These are phyloP conservation scores for Zophobas atratus DNA, from an alignment of 1,140 invertebrate genomes.

Conservation along the genomic window DNA sequence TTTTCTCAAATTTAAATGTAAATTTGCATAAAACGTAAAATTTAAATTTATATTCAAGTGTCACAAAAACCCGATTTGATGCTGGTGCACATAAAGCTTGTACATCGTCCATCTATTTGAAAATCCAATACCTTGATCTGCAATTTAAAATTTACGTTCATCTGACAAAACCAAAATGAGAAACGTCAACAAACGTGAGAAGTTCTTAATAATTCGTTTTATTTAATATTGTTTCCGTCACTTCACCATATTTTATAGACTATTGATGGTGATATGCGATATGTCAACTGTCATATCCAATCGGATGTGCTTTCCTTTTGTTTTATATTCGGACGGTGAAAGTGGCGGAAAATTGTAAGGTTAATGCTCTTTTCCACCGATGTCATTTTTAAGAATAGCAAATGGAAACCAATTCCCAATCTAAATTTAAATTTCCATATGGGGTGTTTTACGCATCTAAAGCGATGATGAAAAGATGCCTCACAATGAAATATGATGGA, in stretches of 20 bases:
- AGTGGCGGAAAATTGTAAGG: neutral
- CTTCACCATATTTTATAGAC: constrained; percentile 3
- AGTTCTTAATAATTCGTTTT: constrained; percentile 15
- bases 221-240: constrained; percentile 36
- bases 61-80: too few species aligned
- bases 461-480: neutral
- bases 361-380: neutral
- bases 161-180: constrained; percentile 27
- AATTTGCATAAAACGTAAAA: too few species aligned
- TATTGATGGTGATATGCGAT: neutral
- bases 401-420: constrained; percentile 18
- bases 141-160: constrained; percentile 13
- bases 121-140: constrained; percentile 4
- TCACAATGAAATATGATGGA: constrained; percentile 20
- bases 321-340: neutral
- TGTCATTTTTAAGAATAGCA: constrained; percentile 3
- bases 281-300: constrained; percentile 24
- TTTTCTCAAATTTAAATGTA: too few species aligned
- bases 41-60: too few species aligned
- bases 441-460: neutral
- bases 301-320: constrained; percentile 20
- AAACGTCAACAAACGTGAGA: constrained; percentile 29
- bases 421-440: constrained; percentile 1
- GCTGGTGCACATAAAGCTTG: too few species aligned
- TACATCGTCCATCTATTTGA: too few species aligned